Evolutionary conservation across 2,888 invertebrate genomes (phyloP).

Genomic region (Drosophila cognata): DNA sequence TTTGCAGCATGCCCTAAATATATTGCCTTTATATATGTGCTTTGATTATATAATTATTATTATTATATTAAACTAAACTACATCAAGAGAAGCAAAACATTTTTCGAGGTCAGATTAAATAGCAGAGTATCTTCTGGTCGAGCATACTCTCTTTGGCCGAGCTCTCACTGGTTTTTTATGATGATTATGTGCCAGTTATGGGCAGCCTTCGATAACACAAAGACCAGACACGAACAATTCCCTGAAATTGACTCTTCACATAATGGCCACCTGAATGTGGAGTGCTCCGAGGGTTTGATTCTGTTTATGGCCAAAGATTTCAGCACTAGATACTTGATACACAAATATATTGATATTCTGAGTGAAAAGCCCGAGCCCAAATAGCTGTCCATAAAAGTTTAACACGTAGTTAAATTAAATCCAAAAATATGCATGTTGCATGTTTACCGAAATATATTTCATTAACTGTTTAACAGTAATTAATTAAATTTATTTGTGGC

Average conservation of each 20-base stretch:
- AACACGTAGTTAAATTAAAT: slow-evolving; percentile 1
- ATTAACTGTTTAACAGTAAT: neutral
- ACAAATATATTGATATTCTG: slow-evolving; percentile 12
- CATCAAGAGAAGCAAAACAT: neutral
- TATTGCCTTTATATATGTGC: neutral
- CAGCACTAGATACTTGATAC: slow-evolving; percentile 22
- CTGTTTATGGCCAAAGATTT: slow-evolving; percentile 45
- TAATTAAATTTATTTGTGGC: neutral
- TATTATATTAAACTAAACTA: neutral
- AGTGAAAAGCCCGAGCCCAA: neutral
- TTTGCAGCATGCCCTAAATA: neutral
- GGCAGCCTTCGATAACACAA: slow-evolving; percentile 49
- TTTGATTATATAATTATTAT: neutral
- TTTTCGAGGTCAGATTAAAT: neutral
- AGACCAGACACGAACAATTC: slow-evolving; percentile 50
- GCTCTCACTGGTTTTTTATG: slow-evolving; percentile 33
- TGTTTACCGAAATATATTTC: neutral
- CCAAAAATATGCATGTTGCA: neutral
- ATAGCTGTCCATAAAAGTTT: neutral
- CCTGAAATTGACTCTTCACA: slow-evolving; percentile 63
- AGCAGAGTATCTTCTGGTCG: slow-evolving; percentile 15
- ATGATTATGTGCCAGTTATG: slow-evolving; percentile 62
- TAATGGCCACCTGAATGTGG: slow-evolving; percentile 54
- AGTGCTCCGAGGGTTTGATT: slow-evolving; percentile 12
- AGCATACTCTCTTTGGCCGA: neutral